Conservation (phyloP, 2,113 vertebrate genomes). For the Hymenochirus boettgeri region DNA sequence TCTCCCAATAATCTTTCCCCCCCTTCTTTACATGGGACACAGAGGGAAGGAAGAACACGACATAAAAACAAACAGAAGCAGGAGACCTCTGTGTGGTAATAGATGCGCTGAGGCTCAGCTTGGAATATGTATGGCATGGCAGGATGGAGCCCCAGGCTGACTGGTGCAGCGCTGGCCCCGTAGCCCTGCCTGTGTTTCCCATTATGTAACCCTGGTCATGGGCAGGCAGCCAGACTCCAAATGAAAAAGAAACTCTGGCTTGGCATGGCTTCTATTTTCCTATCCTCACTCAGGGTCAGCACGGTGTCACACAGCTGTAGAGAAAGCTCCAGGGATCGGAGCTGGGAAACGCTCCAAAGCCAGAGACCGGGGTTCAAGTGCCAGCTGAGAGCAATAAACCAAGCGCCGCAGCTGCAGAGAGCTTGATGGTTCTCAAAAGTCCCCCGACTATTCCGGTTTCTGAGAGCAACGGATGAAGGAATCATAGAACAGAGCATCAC, state of each 20-base stretch:
- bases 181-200: conserved; percentile 99
- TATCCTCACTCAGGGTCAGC: conserved; percentile 99
- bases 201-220: conserved; percentile 99
- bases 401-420: conserved; percentile 98
- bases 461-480: conserved; percentile 54
- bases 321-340: conserved; percentile 99
- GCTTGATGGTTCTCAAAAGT: conserved; percentile 73
- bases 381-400: conserved; percentile 99
- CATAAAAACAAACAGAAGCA: conserved; percentile 35
- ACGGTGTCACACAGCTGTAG: conserved; percentile 99
- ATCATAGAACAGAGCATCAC: conserved; percentile 49
- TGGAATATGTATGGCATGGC: conserved; percentile 95
- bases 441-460: conserved; percentile 60
- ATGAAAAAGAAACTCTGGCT: conserved; percentile 99
- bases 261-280: conserved; percentile 99
- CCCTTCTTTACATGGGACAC: background rate
- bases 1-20: conserved; percentile 4
- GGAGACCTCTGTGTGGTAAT: conserved; percentile 69
- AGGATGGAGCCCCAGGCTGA: conserved; percentile 78
- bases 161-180: conserved; percentile 87
- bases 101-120: conserved; percentile 89
- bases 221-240: conserved; percentile 99
- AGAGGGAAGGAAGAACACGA: conserved; percentile 13
- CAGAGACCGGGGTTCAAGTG: conserved; percentile 99
- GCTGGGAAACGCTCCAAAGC: conserved; percentile 99